These are phyloP conservation scores for Probaryconus sp. DNA, from an alignment of 1,140 invertebrate species.

Conservation along the genomic window DNA sequence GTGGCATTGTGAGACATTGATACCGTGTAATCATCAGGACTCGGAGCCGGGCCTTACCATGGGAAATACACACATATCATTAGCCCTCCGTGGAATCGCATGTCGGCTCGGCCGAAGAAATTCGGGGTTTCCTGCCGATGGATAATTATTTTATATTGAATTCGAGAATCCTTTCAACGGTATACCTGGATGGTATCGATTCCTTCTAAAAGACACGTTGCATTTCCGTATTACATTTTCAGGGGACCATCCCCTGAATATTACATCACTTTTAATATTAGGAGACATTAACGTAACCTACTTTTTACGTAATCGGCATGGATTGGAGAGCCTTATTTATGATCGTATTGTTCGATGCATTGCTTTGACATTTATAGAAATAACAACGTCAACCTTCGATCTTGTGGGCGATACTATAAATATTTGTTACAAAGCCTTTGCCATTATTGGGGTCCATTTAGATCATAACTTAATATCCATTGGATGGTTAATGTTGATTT, in stretches of 20 bases:
- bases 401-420: too few species aligned
- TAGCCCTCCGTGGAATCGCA: conserved; percentile 57
- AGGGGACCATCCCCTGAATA: conserved; percentile 5
- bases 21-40: conserved; percentile 73
- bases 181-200: too few species aligned
- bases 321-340: conserved; percentile 46
- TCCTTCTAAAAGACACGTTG: too few species aligned
- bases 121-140: conserved; percentile 54
- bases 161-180: conserved; percentile 19
- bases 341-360: conserved; percentile 17
- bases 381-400: too few species aligned
- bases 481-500: too few species aligned
- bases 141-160: conserved; percentile 67
- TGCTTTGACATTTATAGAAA: conserved; percentile 28
- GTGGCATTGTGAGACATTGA: conserved; percentile 71
- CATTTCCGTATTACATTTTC: conserved; percentile 47
- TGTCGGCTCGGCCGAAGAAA: conserved; percentile 28
- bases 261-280: conserved; percentile 36
- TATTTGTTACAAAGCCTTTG: too few species aligned
- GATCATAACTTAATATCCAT: too few species aligned
- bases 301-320: conserved; percentile 37
- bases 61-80: conserved; percentile 76
- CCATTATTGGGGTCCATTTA: too few species aligned
- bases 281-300: conserved; percentile 33
- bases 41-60: conserved; percentile 58